Evolutionary conservation across 2,113 vertebrate species (phyloP).

Genomic region (Dissostichus mawsoni): DNA sequence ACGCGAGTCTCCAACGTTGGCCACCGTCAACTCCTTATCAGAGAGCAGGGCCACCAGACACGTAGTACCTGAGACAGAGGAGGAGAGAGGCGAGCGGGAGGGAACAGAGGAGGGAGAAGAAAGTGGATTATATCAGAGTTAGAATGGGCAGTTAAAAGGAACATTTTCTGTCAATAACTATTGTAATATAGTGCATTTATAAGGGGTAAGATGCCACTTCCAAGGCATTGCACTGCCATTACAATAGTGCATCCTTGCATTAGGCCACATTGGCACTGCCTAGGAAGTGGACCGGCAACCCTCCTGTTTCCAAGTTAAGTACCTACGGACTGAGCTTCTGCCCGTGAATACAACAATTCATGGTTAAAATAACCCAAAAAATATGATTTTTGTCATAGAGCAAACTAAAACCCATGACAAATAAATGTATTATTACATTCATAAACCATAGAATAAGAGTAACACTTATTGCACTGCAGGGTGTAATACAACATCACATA

Average conservation of each 20-base stretch:
- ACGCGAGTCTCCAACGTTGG: conserved; percentile 96
- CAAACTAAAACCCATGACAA: conserved; percentile 3
- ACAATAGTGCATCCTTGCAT: too few relatives aligned
- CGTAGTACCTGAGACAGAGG: conserved; percentile 89
- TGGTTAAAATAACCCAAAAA: background rate
- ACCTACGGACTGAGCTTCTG: too few relatives aligned
- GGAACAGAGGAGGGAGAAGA: background rate
- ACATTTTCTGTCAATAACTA: background rate
- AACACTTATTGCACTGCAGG: background rate
- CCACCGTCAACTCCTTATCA: conserved; percentile 95
- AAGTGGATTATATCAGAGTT: background rate
- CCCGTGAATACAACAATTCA: background rate
- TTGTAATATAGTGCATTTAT: background rate
- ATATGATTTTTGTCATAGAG: background rate
- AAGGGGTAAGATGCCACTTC: too few relatives aligned
- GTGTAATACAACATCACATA: background rate
- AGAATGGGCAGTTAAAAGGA: background rate
- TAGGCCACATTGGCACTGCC: too few relatives aligned
- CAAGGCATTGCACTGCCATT: too few relatives aligned
- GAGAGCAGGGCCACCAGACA: conserved; percentile 95
- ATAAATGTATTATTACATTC: background rate
- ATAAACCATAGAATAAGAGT: background rate
- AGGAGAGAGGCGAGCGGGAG: background rate
- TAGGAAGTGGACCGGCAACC: too few relatives aligned
- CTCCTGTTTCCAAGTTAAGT: too few relatives aligned